Conservation (phyloP, 2,797 vertebrate species). For the Merluccius polli region DNA sequence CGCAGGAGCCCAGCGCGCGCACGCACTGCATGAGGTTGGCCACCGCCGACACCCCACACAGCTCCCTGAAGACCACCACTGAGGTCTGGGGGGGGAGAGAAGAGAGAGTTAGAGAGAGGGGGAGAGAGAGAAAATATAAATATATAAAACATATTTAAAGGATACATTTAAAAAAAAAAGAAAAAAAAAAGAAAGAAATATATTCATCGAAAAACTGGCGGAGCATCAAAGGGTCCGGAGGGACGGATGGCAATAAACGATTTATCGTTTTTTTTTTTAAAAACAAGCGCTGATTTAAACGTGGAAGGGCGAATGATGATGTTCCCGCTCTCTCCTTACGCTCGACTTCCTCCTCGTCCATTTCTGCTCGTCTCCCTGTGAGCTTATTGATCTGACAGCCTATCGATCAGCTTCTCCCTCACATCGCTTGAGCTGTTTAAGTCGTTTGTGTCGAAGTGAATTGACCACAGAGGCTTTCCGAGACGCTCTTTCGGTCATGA, state of each 20-base stretch:
- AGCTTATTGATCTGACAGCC: background rate
- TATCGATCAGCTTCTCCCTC: background rate
- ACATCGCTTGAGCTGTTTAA: too few relatives aligned
- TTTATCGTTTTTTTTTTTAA: background rate
- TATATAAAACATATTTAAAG: too few relatives aligned
- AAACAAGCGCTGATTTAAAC: background rate
- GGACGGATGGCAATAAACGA: background rate
- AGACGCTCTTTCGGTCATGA: background rate
- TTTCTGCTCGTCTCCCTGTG: background rate
- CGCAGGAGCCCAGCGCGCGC: constrained; percentile 82
- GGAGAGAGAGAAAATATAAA: background rate
- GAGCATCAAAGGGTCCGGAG: background rate
- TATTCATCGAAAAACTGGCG: background rate
- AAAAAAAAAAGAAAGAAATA: background rate
- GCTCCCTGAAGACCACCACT: constrained; percentile 87
- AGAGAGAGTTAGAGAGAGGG: background rate
- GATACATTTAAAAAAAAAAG: too few relatives aligned
- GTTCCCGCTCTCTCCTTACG: background rate
- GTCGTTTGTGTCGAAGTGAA: too few relatives aligned
- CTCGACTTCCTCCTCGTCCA: background rate
- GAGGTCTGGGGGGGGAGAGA: constrained; percentile 72
- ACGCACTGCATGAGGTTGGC: constrained; percentile 96
- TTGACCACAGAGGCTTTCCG: constrained; percentile 16
- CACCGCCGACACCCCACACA: constrained; percentile 89
- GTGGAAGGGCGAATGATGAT: background rate